These are phyloP conservation scores for Molossus alvarezi DNA, from an alignment of 2,797 vertebrate species.

Conservation along the genomic window DNA sequence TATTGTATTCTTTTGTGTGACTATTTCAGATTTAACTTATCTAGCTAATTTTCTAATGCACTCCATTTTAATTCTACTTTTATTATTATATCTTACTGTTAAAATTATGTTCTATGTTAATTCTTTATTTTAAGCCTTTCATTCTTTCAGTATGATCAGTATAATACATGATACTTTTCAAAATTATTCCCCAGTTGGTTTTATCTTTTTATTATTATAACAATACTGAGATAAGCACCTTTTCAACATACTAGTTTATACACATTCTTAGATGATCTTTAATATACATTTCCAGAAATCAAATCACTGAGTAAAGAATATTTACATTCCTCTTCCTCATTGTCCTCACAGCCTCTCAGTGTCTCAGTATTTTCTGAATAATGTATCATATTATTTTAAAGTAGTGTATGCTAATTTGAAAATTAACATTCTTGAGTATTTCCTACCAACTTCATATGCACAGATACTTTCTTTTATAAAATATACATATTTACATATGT, in stretches of 20 bases:
- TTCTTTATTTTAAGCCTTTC: not conserved
- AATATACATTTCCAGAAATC: conserved; percentile 8
- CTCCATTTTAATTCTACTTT: not conserved
- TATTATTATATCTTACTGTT: not conserved
- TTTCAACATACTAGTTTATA: not conserved
- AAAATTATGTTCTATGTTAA: conserved; percentile 18
- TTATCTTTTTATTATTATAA: not conserved
- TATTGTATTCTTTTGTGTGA: not conserved
- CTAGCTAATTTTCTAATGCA: not conserved
- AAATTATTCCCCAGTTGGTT: not conserved
- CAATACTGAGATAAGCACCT: not conserved
- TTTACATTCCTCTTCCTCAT: not conserved
- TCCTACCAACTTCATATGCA: not conserved
- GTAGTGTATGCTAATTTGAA: not conserved
- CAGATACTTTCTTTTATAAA: not conserved
- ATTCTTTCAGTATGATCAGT: not conserved
- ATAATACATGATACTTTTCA: not conserved
- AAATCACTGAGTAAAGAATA: not conserved
- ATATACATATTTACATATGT: not conserved
- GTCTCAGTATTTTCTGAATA: not conserved
- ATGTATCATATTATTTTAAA: not conserved
- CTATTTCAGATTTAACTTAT: not conserved
- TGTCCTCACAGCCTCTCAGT: not conserved
- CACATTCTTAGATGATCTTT: not conserved
- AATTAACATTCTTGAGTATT: conserved; percentile 14